Evolutionary conservation across 2,797 vertebrate species (phyloP).

Genomic region (Coranthus polyacanthus): DNA sequence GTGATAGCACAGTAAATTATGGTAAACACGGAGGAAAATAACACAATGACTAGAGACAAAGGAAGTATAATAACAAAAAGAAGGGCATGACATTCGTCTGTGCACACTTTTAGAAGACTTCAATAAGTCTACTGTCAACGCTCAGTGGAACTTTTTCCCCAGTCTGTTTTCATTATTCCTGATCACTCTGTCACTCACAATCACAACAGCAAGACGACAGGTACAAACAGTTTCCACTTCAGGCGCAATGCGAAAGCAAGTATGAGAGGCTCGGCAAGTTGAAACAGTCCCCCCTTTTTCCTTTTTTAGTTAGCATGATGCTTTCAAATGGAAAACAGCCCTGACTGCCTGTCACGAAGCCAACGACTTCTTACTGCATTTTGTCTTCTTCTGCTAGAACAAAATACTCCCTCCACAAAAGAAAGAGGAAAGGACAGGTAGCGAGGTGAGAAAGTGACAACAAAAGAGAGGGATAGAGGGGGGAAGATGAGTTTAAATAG

Average conservation of each 20-base stretch:
- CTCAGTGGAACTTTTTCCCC: constrained; percentile 1
- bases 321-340: constrained; percentile 45
- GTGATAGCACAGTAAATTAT: neutral
- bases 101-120: constrained; percentile 2
- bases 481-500: neutral
- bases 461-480: neutral
- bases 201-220: constrained; percentile 7
- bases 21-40: constrained; percentile 1
- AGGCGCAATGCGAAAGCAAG: constrained; percentile 14
- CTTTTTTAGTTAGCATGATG: constrained; percentile 10
- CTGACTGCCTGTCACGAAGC: constrained; percentile 18
- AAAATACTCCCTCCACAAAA: constrained; percentile 10
- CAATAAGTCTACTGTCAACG: constrained; percentile 4
- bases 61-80: neutral
- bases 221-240: constrained; percentile 38
- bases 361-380: constrained; percentile 10
- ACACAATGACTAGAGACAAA: neutral
- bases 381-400: constrained; percentile 16
- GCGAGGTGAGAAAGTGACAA: neutral
- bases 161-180: constrained; percentile 40
- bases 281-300: constrained; percentile 4
- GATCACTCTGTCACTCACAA: constrained; percentile 35
- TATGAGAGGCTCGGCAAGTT: neutral
- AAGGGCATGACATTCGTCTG: constrained; percentile 10
- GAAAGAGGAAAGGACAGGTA: constrained; percentile 5